Evolutionary conservation across 2,797 vertebrate species (phyloP).

Genomic region (Coendou prehensilis): DNA sequence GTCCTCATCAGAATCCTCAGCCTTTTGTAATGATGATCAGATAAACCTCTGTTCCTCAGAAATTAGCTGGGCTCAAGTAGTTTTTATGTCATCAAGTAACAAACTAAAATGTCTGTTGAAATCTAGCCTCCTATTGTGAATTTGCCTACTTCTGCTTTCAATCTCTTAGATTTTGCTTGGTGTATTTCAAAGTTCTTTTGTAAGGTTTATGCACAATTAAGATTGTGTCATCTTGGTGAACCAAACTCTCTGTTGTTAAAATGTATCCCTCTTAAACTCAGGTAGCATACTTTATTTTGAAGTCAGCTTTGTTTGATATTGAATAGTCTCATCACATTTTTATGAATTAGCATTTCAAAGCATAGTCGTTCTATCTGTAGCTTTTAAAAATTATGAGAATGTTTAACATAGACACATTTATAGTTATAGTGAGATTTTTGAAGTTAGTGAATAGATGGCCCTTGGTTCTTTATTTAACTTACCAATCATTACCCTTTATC

Average conservation of each 20-base stretch:
- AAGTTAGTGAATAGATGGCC: neutral
- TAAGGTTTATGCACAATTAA: neutral
- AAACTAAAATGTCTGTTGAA: neutral
- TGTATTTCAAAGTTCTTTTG: neutral
- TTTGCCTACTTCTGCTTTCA: neutral
- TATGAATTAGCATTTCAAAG: neutral
- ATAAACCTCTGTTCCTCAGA: neutral
- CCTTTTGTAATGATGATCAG: neutral
- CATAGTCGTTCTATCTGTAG: neutral
- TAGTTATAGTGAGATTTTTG: neutral
- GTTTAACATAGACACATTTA: neutral
- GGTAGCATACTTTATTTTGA: neutral
- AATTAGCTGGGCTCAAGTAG: neutral
- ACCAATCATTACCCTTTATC: neutral
- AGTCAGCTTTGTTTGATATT: neutral
- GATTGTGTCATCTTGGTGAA: neutral
- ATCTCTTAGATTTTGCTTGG: neutral
- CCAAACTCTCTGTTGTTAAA: neutral
- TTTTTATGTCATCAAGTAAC: neutral
- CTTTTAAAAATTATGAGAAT: neutral
- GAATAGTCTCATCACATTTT: neutral
- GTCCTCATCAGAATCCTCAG: neutral
- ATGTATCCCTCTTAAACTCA: neutral
- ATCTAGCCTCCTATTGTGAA: neutral
- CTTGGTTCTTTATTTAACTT: neutral